Evolutionary conservation across 2,113 vertebrate genomes (phyloP), one percentile per base, ranked within the genome.

Genomic region (Brachyistius frenatus): DNA sequence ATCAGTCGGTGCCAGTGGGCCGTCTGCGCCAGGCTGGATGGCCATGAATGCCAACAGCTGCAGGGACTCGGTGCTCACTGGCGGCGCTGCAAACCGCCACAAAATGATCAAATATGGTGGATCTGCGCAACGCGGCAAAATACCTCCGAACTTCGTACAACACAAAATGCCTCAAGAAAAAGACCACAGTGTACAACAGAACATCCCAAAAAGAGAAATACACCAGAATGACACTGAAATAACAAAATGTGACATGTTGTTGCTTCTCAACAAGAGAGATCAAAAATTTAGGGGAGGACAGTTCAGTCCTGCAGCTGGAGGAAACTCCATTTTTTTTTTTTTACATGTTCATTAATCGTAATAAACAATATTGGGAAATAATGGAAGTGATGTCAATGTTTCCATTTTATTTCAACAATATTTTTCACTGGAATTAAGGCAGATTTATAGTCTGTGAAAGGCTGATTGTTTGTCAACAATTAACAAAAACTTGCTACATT

Each of bases 1-100:
- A 80, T 87, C 73, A 62, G 76, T n/a, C 2, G 55, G 37, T 81
- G 85, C 85, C 87, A 83, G 88, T 0, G 53, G 15, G 53, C 33
- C 4, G 58, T 13, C 37, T 2, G 37, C 73, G 79, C 82, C 87
- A 78, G 84, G 58, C 68, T 36, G 58, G 53, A 58, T 33, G 62
- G 2, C 47, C 49, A 52, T 61, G 73, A 54, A 56, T 68, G 23
- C 80, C 88, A 85, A 62, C 80, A 73, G 83, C 88, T 84, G 74
- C 83, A 76, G 88, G 84, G 74, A 73, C 36, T 5, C 54, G 55
- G 46, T 6, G 0, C 66, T 73, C 15, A 0, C 84, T 81, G 81
- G 77, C 80, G 76, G 6, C 3, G n/a, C 75, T 13, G 58, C 63
- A 66, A 49, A 58, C 46, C 49, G 23, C 61, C 66, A 74, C 80